phyloP scores from a whole-genome alignment of 2,888 invertebrate genomes.

The Cerceris rybyensis region DNA sequence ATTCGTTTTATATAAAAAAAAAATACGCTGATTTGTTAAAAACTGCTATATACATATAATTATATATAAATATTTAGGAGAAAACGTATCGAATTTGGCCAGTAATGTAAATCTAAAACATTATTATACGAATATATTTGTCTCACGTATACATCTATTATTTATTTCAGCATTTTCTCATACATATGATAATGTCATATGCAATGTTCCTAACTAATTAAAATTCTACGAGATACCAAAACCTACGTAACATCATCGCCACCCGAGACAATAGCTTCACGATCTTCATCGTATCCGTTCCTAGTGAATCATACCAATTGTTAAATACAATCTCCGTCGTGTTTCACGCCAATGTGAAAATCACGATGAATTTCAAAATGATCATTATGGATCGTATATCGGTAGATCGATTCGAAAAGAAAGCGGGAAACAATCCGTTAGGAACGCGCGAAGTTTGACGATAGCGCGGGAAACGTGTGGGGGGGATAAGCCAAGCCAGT shows the following conservation, averaged over 20 bases:
- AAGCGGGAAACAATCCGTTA: constrained; percentile 46
- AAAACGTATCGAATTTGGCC: constrained; percentile 1
- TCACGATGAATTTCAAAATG: too few relatives aligned
- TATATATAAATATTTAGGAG: constrained; percentile 16
- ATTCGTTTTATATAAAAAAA: constrained; percentile 16
- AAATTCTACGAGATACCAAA: too few relatives aligned
- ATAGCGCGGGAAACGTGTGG: constrained; percentile 57
- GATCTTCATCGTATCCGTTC: too few relatives aligned
- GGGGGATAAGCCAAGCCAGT: constrained; percentile 60
- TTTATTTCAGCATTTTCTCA: neutral
- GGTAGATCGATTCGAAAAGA: constrained; percentile 39
- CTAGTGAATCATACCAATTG: too few relatives aligned
- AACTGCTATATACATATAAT: constrained; percentile 6
- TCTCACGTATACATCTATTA: neutral
- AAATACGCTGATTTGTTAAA: constrained; percentile 8
- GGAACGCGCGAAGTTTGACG: constrained; percentile 61
- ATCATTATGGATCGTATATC: neutral
- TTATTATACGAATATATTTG: constrained; percentile 20
- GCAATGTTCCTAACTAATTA: neutral
- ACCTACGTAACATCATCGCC: too few relatives aligned
- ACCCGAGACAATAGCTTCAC: too few relatives aligned
- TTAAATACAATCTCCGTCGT: too few relatives aligned
- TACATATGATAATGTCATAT: neutral
- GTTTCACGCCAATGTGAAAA: too few relatives aligned
- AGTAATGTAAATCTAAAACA: neutral